These are phyloP conservation scores for Pachyramphus minor DNA, from an alignment of 2,113 vertebrate species.

Conservation along the genomic window DNA sequence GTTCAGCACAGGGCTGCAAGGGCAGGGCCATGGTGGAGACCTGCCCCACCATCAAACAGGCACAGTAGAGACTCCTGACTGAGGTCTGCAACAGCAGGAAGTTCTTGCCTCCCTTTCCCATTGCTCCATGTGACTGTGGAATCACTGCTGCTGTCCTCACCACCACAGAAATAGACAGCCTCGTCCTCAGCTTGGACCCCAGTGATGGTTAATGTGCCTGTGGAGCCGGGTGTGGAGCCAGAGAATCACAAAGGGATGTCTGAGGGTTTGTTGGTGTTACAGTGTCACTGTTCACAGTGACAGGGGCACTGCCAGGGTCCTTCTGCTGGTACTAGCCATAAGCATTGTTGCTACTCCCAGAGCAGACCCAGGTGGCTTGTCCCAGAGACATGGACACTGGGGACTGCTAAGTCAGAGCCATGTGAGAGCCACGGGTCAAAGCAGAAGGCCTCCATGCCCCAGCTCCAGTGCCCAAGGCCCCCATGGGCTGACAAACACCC, in stretches of 20 bases:
- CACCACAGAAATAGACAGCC: neutral
- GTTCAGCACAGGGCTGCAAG: neutral
- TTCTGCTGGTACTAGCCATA: neutral
- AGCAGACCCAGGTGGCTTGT: neutral
- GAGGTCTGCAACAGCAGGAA: neutral
- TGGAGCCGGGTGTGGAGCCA: accelerated
- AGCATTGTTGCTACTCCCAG: accelerated
- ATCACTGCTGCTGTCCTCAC: neutral
- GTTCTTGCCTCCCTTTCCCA: neutral
- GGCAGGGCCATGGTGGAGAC: too few species aligned
- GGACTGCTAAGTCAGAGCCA: neutral
- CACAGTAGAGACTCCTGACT: neutral
- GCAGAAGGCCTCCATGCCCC: neutral
- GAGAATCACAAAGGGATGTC: neutral
- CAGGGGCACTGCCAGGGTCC: neutral
- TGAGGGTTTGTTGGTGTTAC: accelerated
- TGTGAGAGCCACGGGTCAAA: neutral
- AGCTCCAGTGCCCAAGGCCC: neutral
- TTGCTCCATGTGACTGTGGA: neutral
- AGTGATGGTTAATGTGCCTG: neutral
- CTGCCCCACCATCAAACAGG: neutral
- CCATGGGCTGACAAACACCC: accelerated
- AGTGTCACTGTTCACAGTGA: accelerated
- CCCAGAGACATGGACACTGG: neutral
- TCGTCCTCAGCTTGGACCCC: neutral